phyloP scores from a whole-genome alignment of 2,888 invertebrate genomes.

The Athalia circularis region DNA sequence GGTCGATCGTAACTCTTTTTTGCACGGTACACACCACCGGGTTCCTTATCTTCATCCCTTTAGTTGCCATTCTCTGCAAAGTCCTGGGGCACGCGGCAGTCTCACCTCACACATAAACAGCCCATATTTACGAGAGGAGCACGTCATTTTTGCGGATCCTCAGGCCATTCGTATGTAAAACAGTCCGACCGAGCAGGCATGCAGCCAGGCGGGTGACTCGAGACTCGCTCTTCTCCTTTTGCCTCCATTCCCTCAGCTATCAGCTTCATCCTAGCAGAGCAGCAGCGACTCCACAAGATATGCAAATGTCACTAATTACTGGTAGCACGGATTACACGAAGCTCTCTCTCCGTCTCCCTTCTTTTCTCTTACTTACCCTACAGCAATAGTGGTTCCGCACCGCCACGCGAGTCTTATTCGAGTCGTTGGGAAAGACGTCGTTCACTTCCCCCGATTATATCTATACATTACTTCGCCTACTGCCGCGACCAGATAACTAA shows the following conservation, averaged over 20 bases:
- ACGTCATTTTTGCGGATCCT: constrained; percentile 62
- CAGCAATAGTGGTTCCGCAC: constrained; percentile 31
- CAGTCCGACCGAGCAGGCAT: not conserved
- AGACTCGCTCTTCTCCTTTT: constrained; percentile 43
- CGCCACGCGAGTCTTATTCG: constrained; percentile 21
- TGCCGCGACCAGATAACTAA: constrained; percentile 58
- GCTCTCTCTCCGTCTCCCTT: constrained; percentile 48
- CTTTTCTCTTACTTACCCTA: constrained; percentile 26
- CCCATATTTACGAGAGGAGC: constrained; percentile 64
- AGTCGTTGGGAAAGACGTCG: constrained; percentile 24
- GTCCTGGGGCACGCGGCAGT: not conserved
- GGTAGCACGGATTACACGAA: constrained; percentile 67
- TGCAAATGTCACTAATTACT: constrained; percentile 72
- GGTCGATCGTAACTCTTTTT: not conserved
- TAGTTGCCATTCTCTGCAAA: not conserved
- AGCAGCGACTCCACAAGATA: constrained; percentile 63
- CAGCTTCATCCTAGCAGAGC: constrained; percentile 10
- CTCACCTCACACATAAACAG: constrained; percentile 62
- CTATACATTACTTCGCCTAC: constrained; percentile 45
- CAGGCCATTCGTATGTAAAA: constrained; percentile 70
- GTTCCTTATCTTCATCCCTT: not conserved
- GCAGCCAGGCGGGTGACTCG: not conserved
- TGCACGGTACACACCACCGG: not conserved
- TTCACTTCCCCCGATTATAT: constrained; percentile 46
- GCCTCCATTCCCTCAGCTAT: constrained; percentile 35